Conservation (phyloP, 2,113 vertebrate species). For the Deroptyus accipitrinus region DNA sequence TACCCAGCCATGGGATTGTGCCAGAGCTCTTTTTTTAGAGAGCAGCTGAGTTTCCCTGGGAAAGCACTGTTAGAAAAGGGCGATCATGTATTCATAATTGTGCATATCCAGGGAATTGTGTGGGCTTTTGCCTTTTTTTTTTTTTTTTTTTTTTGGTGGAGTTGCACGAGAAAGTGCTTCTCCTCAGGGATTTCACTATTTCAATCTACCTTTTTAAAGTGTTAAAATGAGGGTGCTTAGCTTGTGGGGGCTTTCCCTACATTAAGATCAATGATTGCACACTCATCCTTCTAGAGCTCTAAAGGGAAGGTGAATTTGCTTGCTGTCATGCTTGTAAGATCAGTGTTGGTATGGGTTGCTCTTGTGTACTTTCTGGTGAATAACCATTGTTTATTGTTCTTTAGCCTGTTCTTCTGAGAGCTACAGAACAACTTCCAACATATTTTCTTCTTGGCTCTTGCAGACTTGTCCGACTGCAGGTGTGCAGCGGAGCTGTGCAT, state of each 20-base stretch:
- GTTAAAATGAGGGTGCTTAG: not conserved
- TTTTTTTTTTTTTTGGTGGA: not conserved
- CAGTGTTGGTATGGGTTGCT: not conserved
- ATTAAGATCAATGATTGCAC: not conserved
- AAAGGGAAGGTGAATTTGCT: not conserved
- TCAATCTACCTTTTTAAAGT: not conserved
- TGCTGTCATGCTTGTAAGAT: not conserved
- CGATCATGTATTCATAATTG: not conserved
- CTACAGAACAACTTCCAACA: not conserved
- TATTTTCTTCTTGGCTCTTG: not conserved
- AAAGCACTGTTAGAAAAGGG: not conserved
- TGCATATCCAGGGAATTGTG: not conserved
- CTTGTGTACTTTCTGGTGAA: not conserved
- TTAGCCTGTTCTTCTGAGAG: not conserved
- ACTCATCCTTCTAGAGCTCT: not conserved
- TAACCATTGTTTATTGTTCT: constrained; percentile 51
- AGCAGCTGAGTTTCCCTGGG: not conserved
- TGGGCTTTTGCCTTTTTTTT: not conserved
- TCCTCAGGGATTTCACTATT: not conserved
- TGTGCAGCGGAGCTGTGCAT: not conserved
- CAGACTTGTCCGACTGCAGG: not conserved
- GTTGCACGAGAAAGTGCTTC: not conserved
- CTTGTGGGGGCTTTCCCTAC: not conserved
- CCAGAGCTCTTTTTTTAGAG: not conserved
- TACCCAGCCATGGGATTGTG: not conserved